Base-by-base conservation (phyloP, 2,888 invertebrate species). In the Eudasyphora cyanicolor region DNA sequence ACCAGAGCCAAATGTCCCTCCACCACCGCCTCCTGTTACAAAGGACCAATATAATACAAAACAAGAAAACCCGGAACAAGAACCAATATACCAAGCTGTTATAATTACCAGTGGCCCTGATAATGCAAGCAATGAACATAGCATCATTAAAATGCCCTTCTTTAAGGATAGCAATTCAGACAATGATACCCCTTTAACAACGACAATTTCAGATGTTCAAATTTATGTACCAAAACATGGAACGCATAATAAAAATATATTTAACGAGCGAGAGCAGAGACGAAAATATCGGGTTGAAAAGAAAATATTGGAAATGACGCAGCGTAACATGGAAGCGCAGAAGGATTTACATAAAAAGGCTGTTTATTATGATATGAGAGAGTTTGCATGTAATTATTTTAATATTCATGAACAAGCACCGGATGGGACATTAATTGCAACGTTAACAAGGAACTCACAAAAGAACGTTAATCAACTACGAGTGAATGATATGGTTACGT, bases 371-470 rank as follows among this genome's bases (percentile, higher is more conserved):
- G 97, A 98, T 89, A 96, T 98, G 90, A 93, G 97, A 0, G 98
- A 98, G 89, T 98, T 97, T 92, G 98, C 98, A n/a, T 97, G 98
- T 89, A 95, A 96, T 84, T 97, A 96, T 92, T 98, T 97, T 92
- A 98, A 98, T 91, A 95, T 95, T 75, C 98, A 98, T 88, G 97
- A 97, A 86, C 93, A 96, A 60, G 95, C 96, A 14, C 96, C 96
- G 0, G 97, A 97, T 93, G 97, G 97, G 14, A 97, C 97, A 8
- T 95, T 97, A 86, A 97, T 97, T 93, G 96, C 96, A 0, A 97
- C 97, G 0, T 91, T 97, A 54, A 97, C 97, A 0, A 93, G 97
- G 82, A 97, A 96, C 91, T 93, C 94, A 0, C 93, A 94, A 45
- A 97, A 96, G 88, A 95, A 95, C 10, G 93, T 95, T 87, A 97